Evolutionary conservation across 2,113 vertebrate genomes (phyloP).

Genomic region (Lathamus discolor): DNA sequence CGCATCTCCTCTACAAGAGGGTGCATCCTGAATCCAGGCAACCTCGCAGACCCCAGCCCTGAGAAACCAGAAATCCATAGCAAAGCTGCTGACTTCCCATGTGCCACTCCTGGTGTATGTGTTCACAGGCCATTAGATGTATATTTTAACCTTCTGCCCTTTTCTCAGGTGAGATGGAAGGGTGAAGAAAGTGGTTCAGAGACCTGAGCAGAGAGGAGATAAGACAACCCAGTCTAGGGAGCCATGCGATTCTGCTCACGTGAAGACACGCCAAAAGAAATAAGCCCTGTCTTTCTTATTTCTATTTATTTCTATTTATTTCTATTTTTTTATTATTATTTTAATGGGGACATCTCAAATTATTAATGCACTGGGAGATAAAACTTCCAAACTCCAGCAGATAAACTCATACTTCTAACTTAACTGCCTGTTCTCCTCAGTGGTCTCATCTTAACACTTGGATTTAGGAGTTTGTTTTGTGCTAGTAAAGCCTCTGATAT

Average conservation of each 20-base stretch:
- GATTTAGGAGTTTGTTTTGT: background rate
- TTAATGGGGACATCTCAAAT: background rate
- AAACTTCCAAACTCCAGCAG: background rate
- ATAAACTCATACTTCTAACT: background rate
- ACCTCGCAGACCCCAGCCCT: background rate
- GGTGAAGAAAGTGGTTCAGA: background rate
- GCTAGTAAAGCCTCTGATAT: background rate
- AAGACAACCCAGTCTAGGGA: background rate
- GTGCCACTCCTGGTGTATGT: fast-evolving
- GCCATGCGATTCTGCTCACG: background rate
- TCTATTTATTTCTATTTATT: background rate
- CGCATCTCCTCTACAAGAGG: background rate
- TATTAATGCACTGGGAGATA: background rate
- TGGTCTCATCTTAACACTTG: background rate
- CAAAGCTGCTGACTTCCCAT: background rate
- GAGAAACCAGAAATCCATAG: background rate
- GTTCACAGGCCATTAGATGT: background rate
- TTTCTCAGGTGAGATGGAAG: background rate
- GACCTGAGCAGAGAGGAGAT: background rate
- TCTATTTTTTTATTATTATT: background rate
- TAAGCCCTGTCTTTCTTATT: background rate
- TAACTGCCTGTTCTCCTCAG: background rate
- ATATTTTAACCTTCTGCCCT: background rate
- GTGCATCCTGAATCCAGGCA: background rate
- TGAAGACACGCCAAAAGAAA: background rate